phyloP scores from a whole-genome alignment of 2,113 vertebrate genomes.

The Menura novaehollandiae region DNA sequence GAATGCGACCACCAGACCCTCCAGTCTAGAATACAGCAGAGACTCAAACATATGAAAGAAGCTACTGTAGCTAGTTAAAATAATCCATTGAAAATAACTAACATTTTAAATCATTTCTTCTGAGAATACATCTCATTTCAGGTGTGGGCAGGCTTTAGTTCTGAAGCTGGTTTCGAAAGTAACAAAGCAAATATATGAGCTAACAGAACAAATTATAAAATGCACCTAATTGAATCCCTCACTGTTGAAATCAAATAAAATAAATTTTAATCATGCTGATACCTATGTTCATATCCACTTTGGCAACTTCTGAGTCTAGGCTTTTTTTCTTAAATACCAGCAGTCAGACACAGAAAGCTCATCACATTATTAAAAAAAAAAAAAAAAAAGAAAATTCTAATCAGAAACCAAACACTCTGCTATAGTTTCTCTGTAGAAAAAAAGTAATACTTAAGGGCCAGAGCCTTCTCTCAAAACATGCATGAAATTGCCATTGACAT shows the following conservation, averaged over 20 bases:
- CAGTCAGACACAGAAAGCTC: background rate
- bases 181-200: background rate
- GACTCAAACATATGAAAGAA: background rate
- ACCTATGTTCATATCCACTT: background rate
- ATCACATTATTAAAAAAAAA: background rate
- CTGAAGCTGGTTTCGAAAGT: background rate
- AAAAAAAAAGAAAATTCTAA: background rate
- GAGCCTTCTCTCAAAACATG: background rate
- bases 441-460: background rate
- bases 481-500: background rate
- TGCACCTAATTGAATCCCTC: background rate
- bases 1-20: background rate
- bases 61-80: background rate
- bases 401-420: background rate
- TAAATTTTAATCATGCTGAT: background rate
- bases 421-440: background rate
- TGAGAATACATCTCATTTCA: background rate
- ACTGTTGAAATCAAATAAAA: background rate
- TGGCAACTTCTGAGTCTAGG: background rate
- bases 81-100: background rate
- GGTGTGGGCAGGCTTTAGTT: background rate
- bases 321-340: background rate
- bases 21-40: background rate
- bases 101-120: background rate
- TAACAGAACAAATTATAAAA: background rate